phyloP scores from a whole-genome alignment of 2,797 vertebrate genomes.

The Sitta carolinensis region DNA sequence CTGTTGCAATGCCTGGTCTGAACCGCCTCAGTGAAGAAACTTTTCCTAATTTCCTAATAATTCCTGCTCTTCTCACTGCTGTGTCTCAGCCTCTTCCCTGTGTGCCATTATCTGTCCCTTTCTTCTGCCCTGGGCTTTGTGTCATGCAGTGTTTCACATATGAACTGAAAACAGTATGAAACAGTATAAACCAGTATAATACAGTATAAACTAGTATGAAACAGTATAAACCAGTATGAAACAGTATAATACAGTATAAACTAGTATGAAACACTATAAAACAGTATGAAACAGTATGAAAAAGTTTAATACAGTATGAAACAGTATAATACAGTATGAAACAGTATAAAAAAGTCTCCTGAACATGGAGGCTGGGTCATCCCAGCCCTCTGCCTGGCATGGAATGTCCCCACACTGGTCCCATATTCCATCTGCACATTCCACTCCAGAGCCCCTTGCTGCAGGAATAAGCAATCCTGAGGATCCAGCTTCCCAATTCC shows the following conservation, averaged over 20 bases:
- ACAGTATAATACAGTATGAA: background rate
- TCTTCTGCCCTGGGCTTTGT: background rate
- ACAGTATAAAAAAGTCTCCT: background rate
- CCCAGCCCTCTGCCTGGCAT: background rate
- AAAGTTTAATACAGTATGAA: background rate
- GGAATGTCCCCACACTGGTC: background rate
- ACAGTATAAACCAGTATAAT: background rate
- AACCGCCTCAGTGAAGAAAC: background rate
- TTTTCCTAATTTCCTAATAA: background rate
- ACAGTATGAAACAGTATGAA: background rate
- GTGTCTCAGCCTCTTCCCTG: background rate
- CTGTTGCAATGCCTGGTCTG: background rate
- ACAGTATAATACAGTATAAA: too few species aligned
- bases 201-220: too few species aligned
- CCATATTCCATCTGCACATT: background rate
- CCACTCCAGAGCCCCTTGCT: background rate
- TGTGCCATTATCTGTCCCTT: background rate
- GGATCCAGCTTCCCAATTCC: rapidly evolving
- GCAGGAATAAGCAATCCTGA: background rate
- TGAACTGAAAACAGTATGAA: background rate
- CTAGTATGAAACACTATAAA: background rate
- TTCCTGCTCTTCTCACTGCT: background rate
- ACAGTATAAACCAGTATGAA: too few species aligned
- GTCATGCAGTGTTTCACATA: rapidly evolving
- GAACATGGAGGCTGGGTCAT: background rate